Evolutionary conservation across 2,113 vertebrate genomes (phyloP), one percentile per base, ranked within the genome.

Genomic region (Lontra canadensis): DNA sequence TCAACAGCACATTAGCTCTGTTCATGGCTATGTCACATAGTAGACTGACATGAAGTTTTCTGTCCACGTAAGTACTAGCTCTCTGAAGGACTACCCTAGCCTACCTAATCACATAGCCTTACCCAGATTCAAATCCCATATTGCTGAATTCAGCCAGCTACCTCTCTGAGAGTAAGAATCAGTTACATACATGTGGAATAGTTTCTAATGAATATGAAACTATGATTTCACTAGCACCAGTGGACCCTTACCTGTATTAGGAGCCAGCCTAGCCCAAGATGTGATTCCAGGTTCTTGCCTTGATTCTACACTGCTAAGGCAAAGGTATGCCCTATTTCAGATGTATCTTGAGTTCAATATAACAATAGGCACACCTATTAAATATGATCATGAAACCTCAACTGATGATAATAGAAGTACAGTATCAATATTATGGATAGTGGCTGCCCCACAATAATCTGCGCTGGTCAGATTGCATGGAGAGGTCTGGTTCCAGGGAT

Each of bases 271-370:
- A 85, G 65, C 8, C 36, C 80, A 85, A 39, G 23, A 95, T 92
- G 23, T 59, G 61, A 76, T 39, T 94, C 65, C 26, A 96, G 57
- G 49, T 79, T 96, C 69, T 65, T 81, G 65, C 69, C 89, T 91
- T 85, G 57, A 88, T 90, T 93, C 80, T 81, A 93, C 39, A 90
- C 21, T 80, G 57, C n/a, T 80, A 95, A 91, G 21, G 44, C 42
- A 90, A 93, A 90, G 57, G 39, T 47, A n/a, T 80, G 84, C 57
- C 63, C n/a, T 92, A 78, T 87, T 96, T 94, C 78, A 94, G 67
- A 49, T 74, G 85, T 71, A 67, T 76, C 26, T 78, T 31, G n/a
- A 86, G 82, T 86, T 89, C 71, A 82, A 47, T 89, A 65, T 74
- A 74, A 89, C 29, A 90, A 81, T 14, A 89, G 73, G 26, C 83